Percentiles rank a stretch among this genome's conserved stretches.
Evolutionary conservation across 2,113 vertebrate species (phyloP).

Genomic region (Nothoprocta perdicaria): DNA sequence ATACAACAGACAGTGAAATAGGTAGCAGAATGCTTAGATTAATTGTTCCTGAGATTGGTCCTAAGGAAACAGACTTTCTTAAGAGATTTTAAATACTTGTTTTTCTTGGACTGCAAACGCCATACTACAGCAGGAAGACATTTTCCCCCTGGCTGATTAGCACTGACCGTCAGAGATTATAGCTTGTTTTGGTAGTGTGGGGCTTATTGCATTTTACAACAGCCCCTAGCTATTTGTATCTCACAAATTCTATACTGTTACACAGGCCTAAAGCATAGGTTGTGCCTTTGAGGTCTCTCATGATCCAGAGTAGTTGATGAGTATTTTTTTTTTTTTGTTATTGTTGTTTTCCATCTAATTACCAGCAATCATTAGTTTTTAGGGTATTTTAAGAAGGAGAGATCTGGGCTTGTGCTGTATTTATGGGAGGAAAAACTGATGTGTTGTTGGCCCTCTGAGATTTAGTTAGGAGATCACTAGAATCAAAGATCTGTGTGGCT

Average conservation of each 20-base stretch:
- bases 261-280: background rate
- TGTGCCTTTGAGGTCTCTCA: background rate
- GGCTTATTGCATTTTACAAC: background rate
- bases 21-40: background rate
- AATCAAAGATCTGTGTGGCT: background rate
- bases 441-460: background rate
- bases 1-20: background rate
- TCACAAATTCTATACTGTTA: background rate
- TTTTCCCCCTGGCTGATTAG: background rate
- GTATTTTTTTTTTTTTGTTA: fast-evolving
- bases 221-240: background rate
- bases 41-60: background rate
- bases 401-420: background rate
- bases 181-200: background rate
- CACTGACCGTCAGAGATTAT: background rate
- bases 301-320: background rate
- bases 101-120: background rate
- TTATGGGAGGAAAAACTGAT: background rate
- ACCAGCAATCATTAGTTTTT: background rate
- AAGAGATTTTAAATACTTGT: background rate
- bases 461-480: background rate
- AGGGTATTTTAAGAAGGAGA: background rate
- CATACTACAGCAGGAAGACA: background rate
- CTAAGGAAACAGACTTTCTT: background rate
- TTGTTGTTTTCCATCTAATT: background rate